These are phyloP conservation scores for Microtus pennsylvanicus DNA, from an alignment of 2,113 vertebrate species.

Conservation along the genomic window DNA sequence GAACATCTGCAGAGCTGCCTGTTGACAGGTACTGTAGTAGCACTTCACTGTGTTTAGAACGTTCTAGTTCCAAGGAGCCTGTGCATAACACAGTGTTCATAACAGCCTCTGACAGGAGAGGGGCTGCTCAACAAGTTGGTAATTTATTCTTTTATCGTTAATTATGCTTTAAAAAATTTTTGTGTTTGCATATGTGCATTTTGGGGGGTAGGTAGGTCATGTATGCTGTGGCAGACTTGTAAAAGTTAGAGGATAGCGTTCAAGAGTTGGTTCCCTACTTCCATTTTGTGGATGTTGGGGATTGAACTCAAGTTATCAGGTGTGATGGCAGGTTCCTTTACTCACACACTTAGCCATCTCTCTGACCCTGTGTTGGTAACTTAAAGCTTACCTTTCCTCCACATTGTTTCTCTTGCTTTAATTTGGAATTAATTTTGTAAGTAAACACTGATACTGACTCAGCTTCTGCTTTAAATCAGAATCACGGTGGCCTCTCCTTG, in stretches of 20 bases:
- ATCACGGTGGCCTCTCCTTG: fast-evolving
- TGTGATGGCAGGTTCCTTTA: not conserved
- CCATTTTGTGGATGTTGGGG: not conserved
- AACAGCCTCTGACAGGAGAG: fast-evolving
- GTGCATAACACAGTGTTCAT: not conserved
- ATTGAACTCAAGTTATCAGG: not conserved
- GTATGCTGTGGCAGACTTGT: too few species aligned
- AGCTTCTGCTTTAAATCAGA: not conserved
- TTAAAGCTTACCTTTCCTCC: not conserved
- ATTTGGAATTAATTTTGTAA: not conserved
- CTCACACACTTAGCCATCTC: not conserved
- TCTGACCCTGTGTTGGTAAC: not conserved
- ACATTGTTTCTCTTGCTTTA: not conserved
- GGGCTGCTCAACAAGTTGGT: fast-evolving
- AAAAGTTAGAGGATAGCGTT: not conserved
- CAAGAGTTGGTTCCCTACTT: not conserved
- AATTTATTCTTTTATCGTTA: not conserved
- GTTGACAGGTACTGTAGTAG: not conserved
- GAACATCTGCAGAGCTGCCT: fast-evolving
- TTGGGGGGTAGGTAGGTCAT: not conserved
- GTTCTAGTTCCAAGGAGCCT: not conserved
- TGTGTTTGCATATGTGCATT: not conserved
- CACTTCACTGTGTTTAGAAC: too few species aligned
- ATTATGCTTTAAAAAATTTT: not conserved
- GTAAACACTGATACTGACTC: not conserved